These are phyloP conservation scores for Lutjanus argentimaculatus DNA, from an alignment of 2,797 vertebrate genomes.

Conservation along the genomic window DNA sequence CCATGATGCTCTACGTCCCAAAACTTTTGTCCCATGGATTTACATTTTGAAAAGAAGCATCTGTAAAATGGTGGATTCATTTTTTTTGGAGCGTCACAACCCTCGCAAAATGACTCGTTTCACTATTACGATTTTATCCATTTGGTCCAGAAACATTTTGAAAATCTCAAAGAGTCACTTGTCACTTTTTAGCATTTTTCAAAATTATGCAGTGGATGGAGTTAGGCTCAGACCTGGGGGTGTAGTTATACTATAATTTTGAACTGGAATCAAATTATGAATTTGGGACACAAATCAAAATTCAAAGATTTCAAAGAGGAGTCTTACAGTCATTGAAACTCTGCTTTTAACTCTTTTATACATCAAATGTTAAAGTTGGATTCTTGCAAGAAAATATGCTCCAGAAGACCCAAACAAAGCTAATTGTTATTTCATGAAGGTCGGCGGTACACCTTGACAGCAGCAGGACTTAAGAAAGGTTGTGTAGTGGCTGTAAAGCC, in stretches of 20 bases:
- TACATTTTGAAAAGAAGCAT: too few species aligned
- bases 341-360: not conserved
- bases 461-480: constrained; percentile 35
- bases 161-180: too few species aligned
- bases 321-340: not conserved
- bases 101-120: too few species aligned
- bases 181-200: too few species aligned
- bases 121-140: too few species aligned
- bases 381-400: not conserved
- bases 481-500: constrained; percentile 38
- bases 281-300: not conserved
- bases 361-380: constrained; percentile 1
- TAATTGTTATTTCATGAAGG: constrained; percentile 47
- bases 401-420: not conserved
- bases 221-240: too few species aligned
- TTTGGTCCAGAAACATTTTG: too few species aligned
- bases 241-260: not conserved
- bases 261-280: constrained; percentile 4
- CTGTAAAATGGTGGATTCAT: too few species aligned
- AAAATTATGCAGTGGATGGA: too few species aligned
- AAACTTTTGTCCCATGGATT: too few species aligned
- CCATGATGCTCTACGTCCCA: too few species aligned
- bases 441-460: constrained; percentile 40
- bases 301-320: not conserved
- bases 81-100: too few species aligned